Percentiles rank a stretch among this genome's conserved stretches.
Evolutionary conservation across 2,888 invertebrate genomes (phyloP).

Genomic region (Tetranychus piercei): DNA sequence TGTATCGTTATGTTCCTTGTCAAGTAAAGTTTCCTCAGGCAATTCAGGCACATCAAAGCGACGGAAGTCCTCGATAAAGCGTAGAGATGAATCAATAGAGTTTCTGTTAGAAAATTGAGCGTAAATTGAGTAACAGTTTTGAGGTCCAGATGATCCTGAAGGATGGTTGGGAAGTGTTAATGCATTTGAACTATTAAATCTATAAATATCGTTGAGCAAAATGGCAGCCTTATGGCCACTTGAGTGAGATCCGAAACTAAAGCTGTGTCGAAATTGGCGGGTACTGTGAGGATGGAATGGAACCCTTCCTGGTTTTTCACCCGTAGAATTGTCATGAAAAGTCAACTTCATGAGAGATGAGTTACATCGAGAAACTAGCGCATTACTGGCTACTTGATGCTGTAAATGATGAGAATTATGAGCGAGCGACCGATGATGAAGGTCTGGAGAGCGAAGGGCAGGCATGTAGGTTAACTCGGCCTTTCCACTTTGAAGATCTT

Average conservation of each 20-base stretch:
- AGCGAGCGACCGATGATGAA: not conserved
- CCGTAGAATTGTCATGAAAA: not conserved
- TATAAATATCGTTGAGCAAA: not conserved
- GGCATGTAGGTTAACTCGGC: not conserved
- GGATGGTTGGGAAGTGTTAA: not conserved
- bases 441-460: not conserved
- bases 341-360: not conserved
- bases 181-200: not conserved
- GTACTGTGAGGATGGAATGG: not conserved
- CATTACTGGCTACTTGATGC: not conserved
- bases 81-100: not conserved
- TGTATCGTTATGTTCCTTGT: conserved; percentile 87
- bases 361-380: not conserved
- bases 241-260: not conserved
- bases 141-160: not conserved
- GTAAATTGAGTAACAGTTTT: not conserved
- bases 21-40: conserved; percentile 82
- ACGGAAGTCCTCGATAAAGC: not conserved
- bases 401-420: not conserved
- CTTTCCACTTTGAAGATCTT: not conserved
- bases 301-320: not conserved
- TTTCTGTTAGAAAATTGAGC: not conserved
- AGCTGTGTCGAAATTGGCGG: not conserved
- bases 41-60: conserved; percentile 47
- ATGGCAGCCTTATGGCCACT: not conserved